Evolutionary conservation across 1,140 invertebrate genomes (phyloP).

Genomic region (Drosophila parabipectinata): DNA sequence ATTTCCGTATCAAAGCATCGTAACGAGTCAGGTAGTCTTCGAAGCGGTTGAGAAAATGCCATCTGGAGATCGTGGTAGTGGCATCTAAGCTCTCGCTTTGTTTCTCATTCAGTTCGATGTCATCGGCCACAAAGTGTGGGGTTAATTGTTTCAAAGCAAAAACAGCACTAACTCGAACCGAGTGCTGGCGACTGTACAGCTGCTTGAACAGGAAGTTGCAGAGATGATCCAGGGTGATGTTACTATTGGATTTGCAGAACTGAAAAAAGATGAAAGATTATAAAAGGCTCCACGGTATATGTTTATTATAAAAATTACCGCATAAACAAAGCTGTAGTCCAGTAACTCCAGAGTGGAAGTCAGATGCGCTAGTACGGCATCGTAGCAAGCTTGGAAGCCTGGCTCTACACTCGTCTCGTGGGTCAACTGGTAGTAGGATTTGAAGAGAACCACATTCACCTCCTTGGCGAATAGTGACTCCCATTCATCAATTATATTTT

Average conservation of each 20-base stretch:
- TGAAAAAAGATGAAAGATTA: constrained; percentile 17
- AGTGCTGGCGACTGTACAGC: constrained; percentile 52
- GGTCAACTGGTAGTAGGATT: constrained; percentile 84
- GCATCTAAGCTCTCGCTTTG: constrained; percentile 54
- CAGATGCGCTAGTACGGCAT: constrained; percentile 49
- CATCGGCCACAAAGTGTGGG: constrained; percentile 67
- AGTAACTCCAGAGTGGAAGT: constrained; percentile 57
- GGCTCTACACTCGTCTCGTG: constrained; percentile 46
- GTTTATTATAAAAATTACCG: constrained; percentile 33
- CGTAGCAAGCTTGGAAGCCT: constrained; percentile 47
- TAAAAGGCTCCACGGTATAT: not conserved
- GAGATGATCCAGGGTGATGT: constrained; percentile 66
- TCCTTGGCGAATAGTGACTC: constrained; percentile 85
- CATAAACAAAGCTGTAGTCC: constrained; percentile 68
- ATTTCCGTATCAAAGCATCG: constrained; percentile 59
- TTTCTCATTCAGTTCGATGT: constrained; percentile 69
- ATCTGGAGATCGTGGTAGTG: constrained; percentile 45
- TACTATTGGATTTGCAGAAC: constrained; percentile 64
- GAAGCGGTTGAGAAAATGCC: constrained; percentile 85
- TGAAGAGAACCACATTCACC: constrained; percentile 85
- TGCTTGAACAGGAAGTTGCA: constrained; percentile 75
- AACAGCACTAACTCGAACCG: constrained; percentile 55
- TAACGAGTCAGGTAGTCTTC: constrained; percentile 84
- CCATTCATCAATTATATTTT: constrained; percentile 86
- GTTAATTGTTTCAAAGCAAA: constrained; percentile 62